Conservation (phyloP, 2,113 vertebrate genomes). For the Dryoscopus gambensis region DNA sequence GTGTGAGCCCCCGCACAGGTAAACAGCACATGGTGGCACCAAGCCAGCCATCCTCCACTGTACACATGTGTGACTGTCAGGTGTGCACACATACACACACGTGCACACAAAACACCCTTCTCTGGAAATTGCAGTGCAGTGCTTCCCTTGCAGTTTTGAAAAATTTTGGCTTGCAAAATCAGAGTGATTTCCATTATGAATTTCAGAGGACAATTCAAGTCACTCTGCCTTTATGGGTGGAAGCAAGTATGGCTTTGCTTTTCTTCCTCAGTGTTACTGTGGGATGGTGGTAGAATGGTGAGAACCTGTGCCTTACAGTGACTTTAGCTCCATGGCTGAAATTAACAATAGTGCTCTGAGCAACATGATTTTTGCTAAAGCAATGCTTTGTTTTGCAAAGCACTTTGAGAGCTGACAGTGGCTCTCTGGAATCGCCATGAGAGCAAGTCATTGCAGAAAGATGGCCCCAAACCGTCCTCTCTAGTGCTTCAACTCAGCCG, state of each 20-base stretch:
- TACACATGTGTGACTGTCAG: accelerated
- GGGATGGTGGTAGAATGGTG: not conserved
- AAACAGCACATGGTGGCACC: not conserved
- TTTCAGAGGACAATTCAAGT: not conserved
- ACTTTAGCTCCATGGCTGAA: not conserved
- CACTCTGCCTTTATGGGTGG: not conserved
- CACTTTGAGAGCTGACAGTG: not conserved
- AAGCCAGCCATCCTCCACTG: not conserved
- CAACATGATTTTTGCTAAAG: not conserved
- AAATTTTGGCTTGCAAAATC: not conserved
- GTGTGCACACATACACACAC: too few species aligned
- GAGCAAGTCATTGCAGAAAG: not conserved
- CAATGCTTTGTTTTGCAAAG: not conserved
- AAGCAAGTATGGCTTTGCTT: not conserved
- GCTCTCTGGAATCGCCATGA: not conserved
- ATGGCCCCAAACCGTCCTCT: not conserved
- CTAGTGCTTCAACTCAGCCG: not conserved
- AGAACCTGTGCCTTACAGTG: not conserved
- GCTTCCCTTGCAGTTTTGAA: not conserved
- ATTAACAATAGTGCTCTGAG: not conserved
- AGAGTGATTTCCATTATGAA: not conserved
- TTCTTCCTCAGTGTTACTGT: not conserved
- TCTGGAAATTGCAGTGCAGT: accelerated
- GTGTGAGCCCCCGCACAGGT: not conserved
- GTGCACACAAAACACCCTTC: accelerated